Conservation (phyloP, 1,140 invertebrate species). For the Semibalanus balanoides region DNA sequence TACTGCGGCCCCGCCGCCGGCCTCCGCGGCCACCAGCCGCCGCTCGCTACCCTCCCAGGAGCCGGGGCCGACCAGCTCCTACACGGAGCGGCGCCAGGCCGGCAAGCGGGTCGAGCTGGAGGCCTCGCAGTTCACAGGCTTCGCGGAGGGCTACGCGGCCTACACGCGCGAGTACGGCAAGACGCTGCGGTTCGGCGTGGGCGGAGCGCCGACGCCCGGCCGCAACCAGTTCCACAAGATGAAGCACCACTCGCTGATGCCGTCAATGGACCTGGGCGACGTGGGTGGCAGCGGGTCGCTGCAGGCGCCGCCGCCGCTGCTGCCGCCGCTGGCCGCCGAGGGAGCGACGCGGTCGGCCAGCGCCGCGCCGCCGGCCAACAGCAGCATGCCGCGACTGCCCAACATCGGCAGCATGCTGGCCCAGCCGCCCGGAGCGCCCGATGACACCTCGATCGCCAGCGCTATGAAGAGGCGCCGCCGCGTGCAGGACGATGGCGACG, state of each 20-base stretch:
- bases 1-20: no score
- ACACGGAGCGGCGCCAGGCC: not conserved
- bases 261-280: not conserved
- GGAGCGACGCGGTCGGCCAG: no score
- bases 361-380: not conserved
- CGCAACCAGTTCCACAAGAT: not conserved
- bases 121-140: not conserved
- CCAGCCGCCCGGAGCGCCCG: no score
- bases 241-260: not conserved
- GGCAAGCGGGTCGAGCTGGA: not conserved
- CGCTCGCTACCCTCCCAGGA: not conserved
- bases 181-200: not conserved
- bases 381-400: not conserved
- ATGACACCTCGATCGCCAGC: no score
- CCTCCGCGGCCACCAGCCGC: not conserved
- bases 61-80: not conserved
- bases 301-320: no score
- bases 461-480: no score
- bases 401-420: not conserved
- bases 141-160: not conserved
- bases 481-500: no score
- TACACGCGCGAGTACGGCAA: not conserved
- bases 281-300: no score
- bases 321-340: not conserved
- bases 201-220: no score